Conservation (phyloP, 2,797 vertebrate genomes). For the Muscicapa comitata region DNA sequence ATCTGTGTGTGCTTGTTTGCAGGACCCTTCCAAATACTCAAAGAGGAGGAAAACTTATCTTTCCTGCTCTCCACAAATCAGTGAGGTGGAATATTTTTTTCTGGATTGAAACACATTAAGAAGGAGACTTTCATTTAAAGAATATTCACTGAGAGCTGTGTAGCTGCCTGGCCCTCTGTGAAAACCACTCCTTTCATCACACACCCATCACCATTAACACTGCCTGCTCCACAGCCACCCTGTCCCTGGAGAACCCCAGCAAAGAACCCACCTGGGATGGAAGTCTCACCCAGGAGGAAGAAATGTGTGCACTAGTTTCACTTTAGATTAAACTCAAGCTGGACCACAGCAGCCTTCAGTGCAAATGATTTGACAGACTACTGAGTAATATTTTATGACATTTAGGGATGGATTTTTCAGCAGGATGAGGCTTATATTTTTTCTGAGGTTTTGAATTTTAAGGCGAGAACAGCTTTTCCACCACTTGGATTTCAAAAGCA, state of each 20-base stretch:
- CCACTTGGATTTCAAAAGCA: not conserved
- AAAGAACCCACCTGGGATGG: not conserved
- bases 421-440: not conserved
- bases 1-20: not conserved
- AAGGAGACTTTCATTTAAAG: not conserved
- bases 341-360: not conserved
- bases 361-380: not conserved
- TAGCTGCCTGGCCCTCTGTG: not conserved
- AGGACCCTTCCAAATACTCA: not conserved
- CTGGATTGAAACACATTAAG: not conserved
- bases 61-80: not conserved
- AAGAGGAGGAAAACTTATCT: not conserved
- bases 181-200: not conserved
- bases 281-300: not conserved
- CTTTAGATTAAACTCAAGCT: slow-evolving; percentile 1
- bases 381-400: slow-evolving; percentile 4
- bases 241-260: not conserved
- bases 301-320: not conserved
- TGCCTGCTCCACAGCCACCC: not conserved
- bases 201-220: not conserved
- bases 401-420: slow-evolving; percentile 48
- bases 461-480: not conserved
- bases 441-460: slow-evolving; percentile 39
- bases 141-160: not conserved
- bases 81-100: not conserved